These are phyloP conservation scores for Drosophila nikananu DNA, from an alignment of 1,140 invertebrate genomes.

Conservation along the genomic window DNA sequence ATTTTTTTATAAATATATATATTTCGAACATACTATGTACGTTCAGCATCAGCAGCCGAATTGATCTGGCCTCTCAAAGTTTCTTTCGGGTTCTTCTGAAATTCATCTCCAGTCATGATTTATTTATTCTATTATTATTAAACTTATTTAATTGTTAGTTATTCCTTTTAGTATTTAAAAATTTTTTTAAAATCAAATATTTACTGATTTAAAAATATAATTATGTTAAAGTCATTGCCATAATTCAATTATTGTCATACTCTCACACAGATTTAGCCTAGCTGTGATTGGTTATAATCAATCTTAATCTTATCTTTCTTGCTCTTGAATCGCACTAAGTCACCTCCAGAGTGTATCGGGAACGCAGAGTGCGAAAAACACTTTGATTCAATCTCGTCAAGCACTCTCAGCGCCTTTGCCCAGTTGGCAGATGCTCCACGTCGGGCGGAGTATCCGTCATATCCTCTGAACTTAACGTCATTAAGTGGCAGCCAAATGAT, in stretches of 20 bases:
- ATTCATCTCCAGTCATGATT: too few relatives aligned
- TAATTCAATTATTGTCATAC: background rate
- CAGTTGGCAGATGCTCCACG: constrained; percentile 14
- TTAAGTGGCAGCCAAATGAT: constrained; percentile 55
- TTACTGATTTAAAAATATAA: too few relatives aligned
- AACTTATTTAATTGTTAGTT: too few relatives aligned
- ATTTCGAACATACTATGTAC: too few relatives aligned
- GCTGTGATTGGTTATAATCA: background rate
- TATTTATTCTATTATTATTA: too few relatives aligned
- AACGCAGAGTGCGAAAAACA: constrained; percentile 26
- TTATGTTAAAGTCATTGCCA: background rate
- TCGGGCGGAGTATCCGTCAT: constrained; percentile 35
- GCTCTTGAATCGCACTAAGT: too few relatives aligned
- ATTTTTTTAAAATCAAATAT: too few relatives aligned
- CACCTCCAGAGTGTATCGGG: background rate
- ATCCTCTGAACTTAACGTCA: constrained; percentile 55
- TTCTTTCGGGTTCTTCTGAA: too few relatives aligned
- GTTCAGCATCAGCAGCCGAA: too few relatives aligned
- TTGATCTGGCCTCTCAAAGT: too few relatives aligned
- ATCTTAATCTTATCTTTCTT: background rate
- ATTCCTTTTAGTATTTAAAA: too few relatives aligned
- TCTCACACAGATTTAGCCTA: background rate
- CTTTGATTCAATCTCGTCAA: constrained; percentile 49
- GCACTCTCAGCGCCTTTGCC: constrained; percentile 27
- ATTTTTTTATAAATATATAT: too few relatives aligned